Base-by-base conservation (phyloP, 2,888 invertebrate genomes). In the Drosophila yooni region DNA sequence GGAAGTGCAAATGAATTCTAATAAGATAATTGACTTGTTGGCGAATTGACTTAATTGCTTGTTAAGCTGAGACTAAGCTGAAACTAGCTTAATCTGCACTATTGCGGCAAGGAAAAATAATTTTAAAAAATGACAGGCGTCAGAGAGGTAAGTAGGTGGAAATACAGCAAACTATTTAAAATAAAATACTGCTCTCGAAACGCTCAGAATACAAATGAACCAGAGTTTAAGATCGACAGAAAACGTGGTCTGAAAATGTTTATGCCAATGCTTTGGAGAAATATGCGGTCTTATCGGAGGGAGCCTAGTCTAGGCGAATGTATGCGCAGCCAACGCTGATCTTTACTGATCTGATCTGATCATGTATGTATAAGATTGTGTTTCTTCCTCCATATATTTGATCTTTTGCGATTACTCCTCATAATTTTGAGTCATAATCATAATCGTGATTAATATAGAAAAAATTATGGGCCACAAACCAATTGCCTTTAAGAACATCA, bases 11-110 rank as follows among this genome's bases (percentile, higher is more conserved):
- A 78, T 73, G 72, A 72, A 72, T 82, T 74, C 78, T 84, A 84
- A 89, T 89, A 82, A 73, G 85, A 72, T 89, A 87, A 89, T 90
- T 85, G 88, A 69, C 79, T 74, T 70, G 82, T 74, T 82, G 77
- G 74, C 58, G 56, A 52, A 76, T 78, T 75, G 71, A 66, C 58
- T 56, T 52, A 71, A 71, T 68, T 63, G 63, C 57, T 53, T 74
- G 46, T 7, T 38, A 60, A 62, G 60, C 53, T 48, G 54, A 10
- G 25, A 33, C 31, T 57, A 58, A 62, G 34, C 50, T 31, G 4
- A 40, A 21, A 43, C 25, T 15, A 8, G 4, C 15, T 25, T 15
- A 15, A 8, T 38, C 38, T 38, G 18, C 38, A 13, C n/a, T 0
- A 21, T 43, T 40, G 11, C 11, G 6, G n/a, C 10, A n/a, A 43